phyloP scores from a whole-genome alignment of 2,113 vertebrate genomes.

The Platysteira castanea region DNA sequence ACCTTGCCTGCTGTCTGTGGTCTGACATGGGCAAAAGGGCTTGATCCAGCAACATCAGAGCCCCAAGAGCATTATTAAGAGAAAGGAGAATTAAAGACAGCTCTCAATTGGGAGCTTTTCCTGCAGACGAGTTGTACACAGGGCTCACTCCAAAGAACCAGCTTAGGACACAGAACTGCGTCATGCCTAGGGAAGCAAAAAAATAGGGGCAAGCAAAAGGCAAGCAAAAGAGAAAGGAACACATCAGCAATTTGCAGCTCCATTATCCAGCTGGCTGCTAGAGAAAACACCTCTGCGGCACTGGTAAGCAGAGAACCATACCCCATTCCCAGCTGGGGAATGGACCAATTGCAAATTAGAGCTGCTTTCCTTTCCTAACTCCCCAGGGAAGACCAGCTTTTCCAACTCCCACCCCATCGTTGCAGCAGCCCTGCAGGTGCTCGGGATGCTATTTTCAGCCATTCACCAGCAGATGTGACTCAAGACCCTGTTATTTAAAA shows the following conservation, averaged over 20 bases:
- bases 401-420: not conserved
- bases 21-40: not conserved
- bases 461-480: conserved; percentile 17
- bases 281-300: not conserved
- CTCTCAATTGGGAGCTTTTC: not conserved
- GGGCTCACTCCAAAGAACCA: not conserved
- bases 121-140: not conserved
- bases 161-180: not conserved
- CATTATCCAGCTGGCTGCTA: not conserved
- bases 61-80: not conserved
- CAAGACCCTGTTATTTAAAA: not conserved
- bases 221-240: not conserved
- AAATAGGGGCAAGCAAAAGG: not conserved
- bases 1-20: not conserved
- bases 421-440: conserved; percentile 15
- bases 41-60: not conserved
- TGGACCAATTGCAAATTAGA: not conserved
- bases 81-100: not conserved
- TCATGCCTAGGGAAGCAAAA: not conserved
- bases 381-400: not conserved
- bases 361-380: not conserved
- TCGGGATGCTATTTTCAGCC: not conserved
- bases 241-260: not conserved
- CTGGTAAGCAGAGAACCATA: not conserved
- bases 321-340: not conserved